These are phyloP conservation scores for Noctua fimbriata DNA, from an alignment of 2,888 invertebrate species.

Conservation along the genomic window DNA sequence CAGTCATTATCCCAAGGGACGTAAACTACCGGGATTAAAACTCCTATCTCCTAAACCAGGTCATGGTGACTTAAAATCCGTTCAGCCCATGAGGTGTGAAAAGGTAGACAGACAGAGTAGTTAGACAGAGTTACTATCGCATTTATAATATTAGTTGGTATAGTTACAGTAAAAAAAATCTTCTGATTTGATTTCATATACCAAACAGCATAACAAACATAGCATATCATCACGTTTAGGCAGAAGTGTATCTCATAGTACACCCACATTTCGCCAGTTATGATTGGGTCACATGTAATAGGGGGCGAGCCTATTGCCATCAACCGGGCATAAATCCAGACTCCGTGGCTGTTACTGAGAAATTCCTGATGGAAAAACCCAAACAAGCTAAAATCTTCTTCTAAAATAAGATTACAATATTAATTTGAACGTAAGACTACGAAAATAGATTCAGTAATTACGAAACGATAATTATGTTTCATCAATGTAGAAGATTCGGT, in stretches of 20 bases:
- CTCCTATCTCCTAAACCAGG: not conserved
- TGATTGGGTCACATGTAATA: no score
- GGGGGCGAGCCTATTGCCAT: no score
- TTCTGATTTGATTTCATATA: not conserved
- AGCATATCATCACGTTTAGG: no score
- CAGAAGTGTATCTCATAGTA: no score
- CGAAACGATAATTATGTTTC: not conserved
- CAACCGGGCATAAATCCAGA: no score
- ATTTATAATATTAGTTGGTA: no score
- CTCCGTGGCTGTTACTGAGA: no score
- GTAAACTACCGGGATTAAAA: not conserved
- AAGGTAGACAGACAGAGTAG: not conserved
- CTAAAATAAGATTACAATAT: not conserved
- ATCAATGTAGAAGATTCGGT: not conserved
- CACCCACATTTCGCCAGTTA: no score
- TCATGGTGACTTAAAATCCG: not conserved
- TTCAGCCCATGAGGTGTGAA: not conserved
- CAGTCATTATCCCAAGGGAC: not conserved
- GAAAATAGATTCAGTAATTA: conserved; percentile 18
- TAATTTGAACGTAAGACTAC: conserved; percentile 20
- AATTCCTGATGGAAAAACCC: no score
- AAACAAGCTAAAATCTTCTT: not conserved
- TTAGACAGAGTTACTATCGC: no score
- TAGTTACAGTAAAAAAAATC: not conserved
- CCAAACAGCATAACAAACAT: no score